Base-by-base conservation (phyloP, 2,888 invertebrate genomes). In the Plebejus anna region DNA sequence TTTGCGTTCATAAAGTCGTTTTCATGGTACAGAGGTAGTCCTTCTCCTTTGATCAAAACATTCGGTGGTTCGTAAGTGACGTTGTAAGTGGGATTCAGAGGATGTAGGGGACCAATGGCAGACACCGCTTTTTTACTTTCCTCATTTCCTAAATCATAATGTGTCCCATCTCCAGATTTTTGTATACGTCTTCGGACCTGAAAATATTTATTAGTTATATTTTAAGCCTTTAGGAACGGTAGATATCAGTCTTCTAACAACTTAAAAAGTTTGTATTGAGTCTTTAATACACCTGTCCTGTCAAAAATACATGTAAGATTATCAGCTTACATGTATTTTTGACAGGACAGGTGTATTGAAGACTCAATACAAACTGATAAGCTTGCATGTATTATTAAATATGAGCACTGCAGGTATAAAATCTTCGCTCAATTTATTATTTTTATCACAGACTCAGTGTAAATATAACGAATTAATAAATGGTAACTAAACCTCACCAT, bases 161-260 rank as follows among this genome's bases (percentile, higher is more conserved):
- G 96, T 0, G 91, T 94, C 0, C 96, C 96, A 82, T 96, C 96
- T 0, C 97, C 97, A 0, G 95, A 95, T 80, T 95, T 91, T 13
- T 90, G 80, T 5, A 95, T 94, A 55, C 96, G 92, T 78, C 95
- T 95, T 78, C 88, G 84, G 0, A 96, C 92, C 92, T 94, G 79
- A n/a, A 80, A 76, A 42, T 59, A n/a, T 42, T 13, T 11, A 75
- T 57, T 4, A 42, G 61, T 22, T 55, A 32, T 32, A 22, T 22
- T 22, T 47, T 47, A 47, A 47, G 47, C 9, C 9, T 9, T 42
- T 42, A 42, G 2, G 2, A 42, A 42, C 9, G 9, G 2, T 38
- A 5, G 0, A 7, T 42, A 4, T 42, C 42, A 7, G 7, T 42
- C 42, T 7, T 6, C 38, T 38, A 38, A 38, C 38, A 38, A 4